Base-by-base conservation (phyloP, 2,113 vertebrate genomes). In the Fulmarus glacialis region DNA sequence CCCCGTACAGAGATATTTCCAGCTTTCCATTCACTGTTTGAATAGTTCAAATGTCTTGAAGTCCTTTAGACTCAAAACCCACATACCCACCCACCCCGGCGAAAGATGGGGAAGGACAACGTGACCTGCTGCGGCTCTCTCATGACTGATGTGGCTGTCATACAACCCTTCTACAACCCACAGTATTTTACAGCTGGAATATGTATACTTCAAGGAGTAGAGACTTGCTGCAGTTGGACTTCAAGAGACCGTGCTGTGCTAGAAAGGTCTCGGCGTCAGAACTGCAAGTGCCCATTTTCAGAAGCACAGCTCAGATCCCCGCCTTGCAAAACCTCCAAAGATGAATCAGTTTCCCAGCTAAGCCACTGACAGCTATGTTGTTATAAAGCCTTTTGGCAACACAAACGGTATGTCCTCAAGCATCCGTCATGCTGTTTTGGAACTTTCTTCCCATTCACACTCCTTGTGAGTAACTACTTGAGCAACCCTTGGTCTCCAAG, bases 291-390 rank as follows among this genome's bases (percentile, higher is more conserved):
- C 32, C 11, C 15, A 4, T 82, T 81, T 63, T 63, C 91, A 96
- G 72, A 71, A 87, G 73, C 45, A 78, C 26, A 70, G 60, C 29
- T 93, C 60, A 66, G 59, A 74, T 50, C 19, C 24, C 15, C 2
- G 8, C 26, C 24, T 48, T 40, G 38, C 38, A 87, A 89, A 91
- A 79, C 43, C 78, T 34, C 48, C 73, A 64, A 67, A 84, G 36
- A 64, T 30, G 21, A 96, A 67, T 72, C 12, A 72, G 43, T 58
- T 94, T 89, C 58, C 53, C 73, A 72, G 84, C 81, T 90, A 79
- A 91, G 40, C 36, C 48, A 67, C 77, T 60, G 67, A 72, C 75
- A 90, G 50, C 63, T 74, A 38, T 53, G 63, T 26, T 72, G 47
- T 88, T 91, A 47, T 45, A 91, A 84, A 75, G 42, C 13, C 53